Percentiles rank a stretch among this genome's conserved stretches.
These are phyloP conservation scores for Sebastes flavidus DNA, from an alignment of 2,797 vertebrate species.

Conservation along the genomic window DNA sequence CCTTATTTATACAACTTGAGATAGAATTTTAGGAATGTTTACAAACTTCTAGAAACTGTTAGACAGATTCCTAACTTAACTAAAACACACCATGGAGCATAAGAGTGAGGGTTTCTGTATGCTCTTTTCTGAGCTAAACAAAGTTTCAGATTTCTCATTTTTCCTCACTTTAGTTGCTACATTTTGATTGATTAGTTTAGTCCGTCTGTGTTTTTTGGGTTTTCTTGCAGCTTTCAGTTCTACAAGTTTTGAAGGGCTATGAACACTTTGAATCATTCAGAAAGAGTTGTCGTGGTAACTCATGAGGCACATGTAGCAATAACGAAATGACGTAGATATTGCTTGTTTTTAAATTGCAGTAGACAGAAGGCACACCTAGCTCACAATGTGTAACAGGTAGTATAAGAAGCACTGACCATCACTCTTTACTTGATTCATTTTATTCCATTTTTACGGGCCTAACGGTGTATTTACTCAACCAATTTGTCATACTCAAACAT, in stretches of 20 bases:
- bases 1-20: conserved; percentile 43
- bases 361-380: conserved; percentile 36
- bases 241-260: conserved; percentile 79
- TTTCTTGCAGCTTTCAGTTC: conserved; percentile 34
- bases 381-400: conserved; percentile 77
- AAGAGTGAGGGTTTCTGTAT: conserved; percentile 27
- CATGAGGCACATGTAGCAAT: conserved; percentile 78
- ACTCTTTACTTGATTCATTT: conserved; percentile 62
- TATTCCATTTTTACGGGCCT: conserved; percentile 57
- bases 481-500: conserved; percentile 50
- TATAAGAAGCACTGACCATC: conserved; percentile 78
- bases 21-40: conserved; percentile 68
- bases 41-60: conserved; percentile 66
- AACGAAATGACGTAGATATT: conserved; percentile 51
- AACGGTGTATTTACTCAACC: conserved; percentile 45
- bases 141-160: conserved; percentile 3
- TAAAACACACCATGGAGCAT: conserved; percentile 24
- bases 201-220: neutral
- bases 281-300: conserved; percentile 42
- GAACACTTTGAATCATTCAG: conserved; percentile 58
- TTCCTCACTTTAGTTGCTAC: neutral
- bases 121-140: conserved; percentile 47
- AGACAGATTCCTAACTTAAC: conserved; percentile 53
- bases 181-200: conserved; percentile 12
- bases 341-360: conserved; percentile 49